phyloP scores from a whole-genome alignment of 2,888 invertebrate species.

The Diadromus collaris region DNA sequence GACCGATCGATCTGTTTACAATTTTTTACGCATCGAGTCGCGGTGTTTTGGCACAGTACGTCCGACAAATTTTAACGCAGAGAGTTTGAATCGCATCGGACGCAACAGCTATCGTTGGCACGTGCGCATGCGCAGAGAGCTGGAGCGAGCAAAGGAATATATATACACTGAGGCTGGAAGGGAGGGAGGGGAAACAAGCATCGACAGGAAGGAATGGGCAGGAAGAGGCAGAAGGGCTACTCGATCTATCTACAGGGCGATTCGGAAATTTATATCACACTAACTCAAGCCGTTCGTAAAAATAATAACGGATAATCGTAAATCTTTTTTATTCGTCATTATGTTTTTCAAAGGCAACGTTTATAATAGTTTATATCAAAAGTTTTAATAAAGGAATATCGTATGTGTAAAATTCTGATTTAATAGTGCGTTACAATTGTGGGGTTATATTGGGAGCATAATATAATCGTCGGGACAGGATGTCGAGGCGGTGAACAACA shows the following conservation, averaged over 20 bases:
- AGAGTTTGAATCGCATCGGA: neutral
- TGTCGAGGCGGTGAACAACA: neutral
- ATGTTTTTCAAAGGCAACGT: too few relatives aligned
- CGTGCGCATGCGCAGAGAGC: conserved; percentile 30
- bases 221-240: neutral
- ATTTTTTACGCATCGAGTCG: too few relatives aligned
- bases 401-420: neutral
- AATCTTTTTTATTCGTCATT: neutral
- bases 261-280: conserved; percentile 24
- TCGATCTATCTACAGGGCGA: conserved; percentile 22
- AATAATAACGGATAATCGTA: neutral
- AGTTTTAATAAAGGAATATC: neutral
- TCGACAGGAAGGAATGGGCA: conserved; percentile 3
- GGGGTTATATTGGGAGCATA: neutral
- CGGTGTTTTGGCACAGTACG: neutral
- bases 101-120: conserved; percentile 34
- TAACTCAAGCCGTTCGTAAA: neutral
- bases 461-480: neutral
- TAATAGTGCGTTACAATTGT: neutral
- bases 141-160: conserved; percentile 25
- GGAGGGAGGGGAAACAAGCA: conserved; percentile 22
- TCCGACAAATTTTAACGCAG: too few relatives aligned
- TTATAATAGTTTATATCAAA: neutral
- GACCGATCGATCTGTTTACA: too few relatives aligned
- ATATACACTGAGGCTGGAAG: conserved; percentile 4